Evolutionary conservation across 1,140 invertebrate species (phyloP), one percentile per base, ranked within the genome.

Genomic region (Drosophila parabipectinata): DNA sequence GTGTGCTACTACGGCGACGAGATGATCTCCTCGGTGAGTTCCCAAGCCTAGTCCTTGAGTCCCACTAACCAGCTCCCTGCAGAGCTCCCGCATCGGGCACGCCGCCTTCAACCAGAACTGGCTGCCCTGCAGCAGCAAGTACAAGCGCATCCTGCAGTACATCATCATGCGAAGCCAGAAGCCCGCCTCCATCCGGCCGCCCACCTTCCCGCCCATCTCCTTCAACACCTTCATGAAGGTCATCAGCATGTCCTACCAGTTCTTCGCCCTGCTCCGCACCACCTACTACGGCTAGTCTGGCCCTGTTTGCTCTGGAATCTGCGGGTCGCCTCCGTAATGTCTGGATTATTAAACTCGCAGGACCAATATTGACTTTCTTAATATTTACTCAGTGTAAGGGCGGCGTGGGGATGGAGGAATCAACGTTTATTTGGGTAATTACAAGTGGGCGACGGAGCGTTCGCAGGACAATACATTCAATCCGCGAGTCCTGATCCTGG

Each of bases 201-300:
- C 84, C 32, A 88, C 84, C 37, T 88, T 88, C 63, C 84, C 84
- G 28, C 84, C 84, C 18, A 88, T 88, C 2, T 89, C 84, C 9
- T 83, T 88, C 8, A 77, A 90, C 7, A 88, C 84, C 10, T 88
- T 88, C 32, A 89, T 88, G 84, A 88, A 88, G 48, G 84, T 88
- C 8, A 88, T 90, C 37, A 88, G 84, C 66, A 88, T 88, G 84
- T 89, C 84, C 12, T 88, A 88, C 68, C 84, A 88, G 50, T 88
- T 88, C 51, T 88, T 88, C 45, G 84, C 84, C 0, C 57, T 88
- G 4, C 72, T 88, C 0, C 76, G 84, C 9, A 88, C 84, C 15
- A 88, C 84, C 0, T 85, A 85, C 34, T 76, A 77, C 24, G 82
- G 77, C 10, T 87, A 57, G 21, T 21, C 21, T 21, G 21, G 21